Percentiles rank a stretch among this genome's conserved stretches.
Conservation (phyloP, 2,113 vertebrate genomes). For the Plestiodon gilberti region DNA sequence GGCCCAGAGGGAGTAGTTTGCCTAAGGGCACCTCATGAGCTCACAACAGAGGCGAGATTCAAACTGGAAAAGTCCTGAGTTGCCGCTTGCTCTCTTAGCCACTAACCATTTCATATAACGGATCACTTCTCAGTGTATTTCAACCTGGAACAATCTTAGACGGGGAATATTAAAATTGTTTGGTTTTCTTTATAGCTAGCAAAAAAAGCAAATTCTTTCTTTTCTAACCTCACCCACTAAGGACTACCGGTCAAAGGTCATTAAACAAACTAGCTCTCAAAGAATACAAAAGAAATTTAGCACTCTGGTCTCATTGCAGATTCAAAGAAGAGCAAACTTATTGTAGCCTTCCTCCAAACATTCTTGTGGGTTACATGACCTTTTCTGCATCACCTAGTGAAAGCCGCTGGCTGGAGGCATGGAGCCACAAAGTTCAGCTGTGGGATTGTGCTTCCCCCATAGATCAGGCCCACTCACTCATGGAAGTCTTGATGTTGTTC, state of each 20-base stretch:
- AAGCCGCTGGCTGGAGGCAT: not conserved
- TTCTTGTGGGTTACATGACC: not conserved
- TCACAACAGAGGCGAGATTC: too few species aligned
- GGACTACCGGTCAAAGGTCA: not conserved
- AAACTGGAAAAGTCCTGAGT: too few species aligned
- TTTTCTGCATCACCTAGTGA: not conserved
- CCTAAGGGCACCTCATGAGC: too few species aligned
- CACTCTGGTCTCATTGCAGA: not conserved
- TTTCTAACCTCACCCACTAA: too few species aligned
- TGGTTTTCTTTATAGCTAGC: too few species aligned
- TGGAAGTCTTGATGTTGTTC: conserved; percentile 4
- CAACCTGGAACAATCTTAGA: not conserved
- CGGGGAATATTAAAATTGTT: too few species aligned
- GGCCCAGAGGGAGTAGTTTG: too few species aligned
- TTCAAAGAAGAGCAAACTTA: not conserved
- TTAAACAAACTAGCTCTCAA: not conserved
- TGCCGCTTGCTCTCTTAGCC: too few species aligned
- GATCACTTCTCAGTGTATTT: not conserved
- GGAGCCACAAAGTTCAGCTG: accelerated
- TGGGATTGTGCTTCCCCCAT: not conserved
- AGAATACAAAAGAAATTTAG: too few species aligned
- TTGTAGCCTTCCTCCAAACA: not conserved
- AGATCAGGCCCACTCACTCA: not conserved
- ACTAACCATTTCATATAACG: not conserved
- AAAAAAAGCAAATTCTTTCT: too few species aligned